These are phyloP conservation scores for Acronicta aceris DNA, from an alignment of 2,888 invertebrate genomes.

Conservation along the genomic window DNA sequence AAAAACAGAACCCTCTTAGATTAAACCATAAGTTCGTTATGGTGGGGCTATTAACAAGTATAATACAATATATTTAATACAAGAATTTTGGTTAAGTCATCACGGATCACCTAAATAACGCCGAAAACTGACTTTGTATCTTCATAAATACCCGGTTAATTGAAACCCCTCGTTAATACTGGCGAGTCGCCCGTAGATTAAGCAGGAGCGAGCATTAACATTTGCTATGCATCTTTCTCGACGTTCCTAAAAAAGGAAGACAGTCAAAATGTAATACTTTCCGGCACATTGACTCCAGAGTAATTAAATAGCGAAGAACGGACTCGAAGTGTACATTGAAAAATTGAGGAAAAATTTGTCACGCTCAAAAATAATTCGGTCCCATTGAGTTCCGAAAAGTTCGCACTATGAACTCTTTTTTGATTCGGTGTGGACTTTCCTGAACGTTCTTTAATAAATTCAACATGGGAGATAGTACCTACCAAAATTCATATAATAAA, in stretches of 20 bases:
- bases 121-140: slow-evolving; percentile 30
- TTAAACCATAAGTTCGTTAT: slow-evolving; percentile 22
- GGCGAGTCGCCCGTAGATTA: slow-evolving; percentile 44
- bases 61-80: background rate
- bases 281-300: slow-evolving; percentile 47
- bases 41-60: background rate
- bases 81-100: background rate
- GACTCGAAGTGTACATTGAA: slow-evolving; percentile 47
- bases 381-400: slow-evolving; percentile 50
- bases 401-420: slow-evolving; percentile 49
- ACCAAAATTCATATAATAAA: too few relatives aligned
- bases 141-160: slow-evolving; percentile 48
- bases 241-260: slow-evolving; percentile 33
- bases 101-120: slow-evolving; percentile 8
- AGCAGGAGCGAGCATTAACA: slow-evolving; percentile 34
- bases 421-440: slow-evolving; percentile 49
- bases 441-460: slow-evolving; percentile 47
- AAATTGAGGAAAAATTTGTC: slow-evolving; percentile 58
- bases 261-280: slow-evolving; percentile 40
- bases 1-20: slow-evolving; percentile 27
- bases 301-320: slow-evolving; percentile 52
- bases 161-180: slow-evolving; percentile 46
- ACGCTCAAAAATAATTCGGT: slow-evolving; percentile 53
- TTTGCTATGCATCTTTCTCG: slow-evolving; percentile 44
- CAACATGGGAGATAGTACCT: slow-evolving; percentile 37